These are phyloP conservation scores for Struthidea cinerea DNA, from an alignment of 2,113 vertebrate species.

Conservation along the genomic window DNA sequence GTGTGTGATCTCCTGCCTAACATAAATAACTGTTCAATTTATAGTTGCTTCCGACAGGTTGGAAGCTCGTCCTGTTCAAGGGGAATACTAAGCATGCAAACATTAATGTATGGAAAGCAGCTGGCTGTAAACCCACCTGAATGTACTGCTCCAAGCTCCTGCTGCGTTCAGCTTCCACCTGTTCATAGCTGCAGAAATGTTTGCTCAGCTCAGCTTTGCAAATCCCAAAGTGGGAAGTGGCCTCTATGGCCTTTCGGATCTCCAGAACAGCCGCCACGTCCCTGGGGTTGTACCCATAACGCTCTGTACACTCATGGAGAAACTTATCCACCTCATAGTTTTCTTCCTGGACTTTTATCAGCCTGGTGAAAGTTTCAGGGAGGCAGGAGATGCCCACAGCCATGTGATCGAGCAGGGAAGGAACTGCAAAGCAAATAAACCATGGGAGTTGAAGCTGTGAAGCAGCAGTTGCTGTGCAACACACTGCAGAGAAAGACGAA, in stretches of 20 bases:
- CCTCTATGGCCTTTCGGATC: conserved; percentile 70
- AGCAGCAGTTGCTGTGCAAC: neutral
- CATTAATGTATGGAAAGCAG: neutral
- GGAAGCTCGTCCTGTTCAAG: neutral
- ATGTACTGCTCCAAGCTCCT: conserved; percentile 76
- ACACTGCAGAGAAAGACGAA: neutral
- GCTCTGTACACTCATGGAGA: conserved; percentile 11
- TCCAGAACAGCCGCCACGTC: conserved; percentile 71
- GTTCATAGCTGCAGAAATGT: conserved; percentile 65
- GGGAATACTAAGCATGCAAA: neutral
- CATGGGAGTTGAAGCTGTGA: neutral
- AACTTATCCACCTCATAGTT: conserved; percentile 35
- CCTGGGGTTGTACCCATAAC: conserved; percentile 61
- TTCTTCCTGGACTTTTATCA: conserved; percentile 53
- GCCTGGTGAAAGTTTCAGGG: conserved; percentile 75
- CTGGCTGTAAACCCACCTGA: conserved; percentile 63
- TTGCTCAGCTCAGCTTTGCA: conserved; percentile 66
- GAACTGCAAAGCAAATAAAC: conserved; percentile 42
- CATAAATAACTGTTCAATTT: neutral
- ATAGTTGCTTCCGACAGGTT: neutral
- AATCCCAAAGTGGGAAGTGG: conserved; percentile 73
- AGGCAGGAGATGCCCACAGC: conserved; percentile 66
- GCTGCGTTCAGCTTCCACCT: conserved; percentile 38
- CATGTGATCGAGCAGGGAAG: conserved; percentile 64
- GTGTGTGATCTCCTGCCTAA: neutral